These are phyloP conservation scores for Intellagama lesueurii DNA, from an alignment of 2,797 vertebrate species.

Conservation along the genomic window DNA sequence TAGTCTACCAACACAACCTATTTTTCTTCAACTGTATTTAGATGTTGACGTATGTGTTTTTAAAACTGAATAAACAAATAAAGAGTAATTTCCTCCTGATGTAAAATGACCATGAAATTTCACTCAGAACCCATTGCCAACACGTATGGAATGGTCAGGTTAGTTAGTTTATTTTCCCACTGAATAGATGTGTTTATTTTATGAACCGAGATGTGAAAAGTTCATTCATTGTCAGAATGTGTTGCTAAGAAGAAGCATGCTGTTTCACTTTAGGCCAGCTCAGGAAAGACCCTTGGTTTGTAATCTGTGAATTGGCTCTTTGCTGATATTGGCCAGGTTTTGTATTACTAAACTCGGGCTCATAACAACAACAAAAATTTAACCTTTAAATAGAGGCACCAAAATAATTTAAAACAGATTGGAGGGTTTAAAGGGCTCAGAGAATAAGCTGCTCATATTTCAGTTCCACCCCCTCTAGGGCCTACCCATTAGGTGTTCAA, in stretches of 20 bases:
- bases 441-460: constrained; percentile 73
- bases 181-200: constrained; percentile 73
- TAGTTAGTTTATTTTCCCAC: constrained; percentile 65
- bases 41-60: constrained; percentile 46
- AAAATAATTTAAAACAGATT: constrained; percentile 80
- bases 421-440: constrained; percentile 73
- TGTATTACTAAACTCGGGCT: constrained; percentile 65
- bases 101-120: neutral
- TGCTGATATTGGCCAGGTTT: constrained; percentile 68
- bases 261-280: constrained; percentile 72
- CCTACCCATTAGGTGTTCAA: constrained; percentile 73
- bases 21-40: constrained; percentile 59
- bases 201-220: constrained; percentile 74
- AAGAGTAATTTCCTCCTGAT: neutral
- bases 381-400: constrained; percentile 76
- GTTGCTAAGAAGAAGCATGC: constrained; percentile 75
- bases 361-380: constrained; percentile 74
- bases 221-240: constrained; percentile 75
- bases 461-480: constrained; percentile 69
- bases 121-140: constrained; percentile 60
- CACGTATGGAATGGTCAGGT: constrained; percentile 47
- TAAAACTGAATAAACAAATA: neutral
- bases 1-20: neutral
- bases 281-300: constrained; percentile 71
- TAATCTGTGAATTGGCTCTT: constrained; percentile 74